Evolutionary conservation across 1,140 invertebrate species (phyloP).

Genomic region (Diorhabda elongata): DNA sequence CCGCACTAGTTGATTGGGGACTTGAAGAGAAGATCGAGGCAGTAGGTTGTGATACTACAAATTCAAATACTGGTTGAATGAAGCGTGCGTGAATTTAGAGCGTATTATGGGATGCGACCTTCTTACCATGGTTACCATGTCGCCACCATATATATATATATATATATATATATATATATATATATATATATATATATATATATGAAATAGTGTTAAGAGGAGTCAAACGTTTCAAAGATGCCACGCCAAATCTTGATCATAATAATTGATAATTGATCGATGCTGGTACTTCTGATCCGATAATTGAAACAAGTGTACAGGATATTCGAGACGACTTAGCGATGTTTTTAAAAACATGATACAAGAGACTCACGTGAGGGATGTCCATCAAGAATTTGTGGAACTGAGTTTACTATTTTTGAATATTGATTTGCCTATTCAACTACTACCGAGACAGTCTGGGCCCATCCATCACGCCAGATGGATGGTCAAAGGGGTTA

Average conservation of each 20-base stretch:
- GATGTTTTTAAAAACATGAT: conserved; percentile 17
- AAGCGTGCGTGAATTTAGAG: conserved; percentile 36
- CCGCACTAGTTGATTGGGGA: no score
- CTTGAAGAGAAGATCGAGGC: no score
- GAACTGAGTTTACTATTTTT: conserved; percentile 33
- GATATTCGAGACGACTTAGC: conserved; percentile 25
- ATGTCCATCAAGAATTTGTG: conserved; percentile 38
- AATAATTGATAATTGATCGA: conserved; percentile 29
- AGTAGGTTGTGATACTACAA: no score
- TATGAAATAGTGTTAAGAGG: no score
- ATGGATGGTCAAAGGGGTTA: conserved; percentile 47
- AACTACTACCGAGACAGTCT: conserved; percentile 29
- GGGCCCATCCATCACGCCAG: conserved; percentile 42
- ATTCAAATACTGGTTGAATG: no score
- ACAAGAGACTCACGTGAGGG: conserved; percentile 29
- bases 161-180: no score
- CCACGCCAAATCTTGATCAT: conserved; percentile 34
- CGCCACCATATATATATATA: conserved; percentile 37
- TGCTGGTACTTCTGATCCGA: conserved; percentile 6
- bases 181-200: no score
- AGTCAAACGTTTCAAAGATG: conserved; percentile 37
- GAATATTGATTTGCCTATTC: conserved; percentile 11
- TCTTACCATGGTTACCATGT: conserved; percentile 36
- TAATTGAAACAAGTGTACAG: conserved; percentile 5
- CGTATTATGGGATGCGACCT: conserved; percentile 35